Conservation (phyloP, 2,113 vertebrate species). For the Leucoraja erinaceus region DNA sequence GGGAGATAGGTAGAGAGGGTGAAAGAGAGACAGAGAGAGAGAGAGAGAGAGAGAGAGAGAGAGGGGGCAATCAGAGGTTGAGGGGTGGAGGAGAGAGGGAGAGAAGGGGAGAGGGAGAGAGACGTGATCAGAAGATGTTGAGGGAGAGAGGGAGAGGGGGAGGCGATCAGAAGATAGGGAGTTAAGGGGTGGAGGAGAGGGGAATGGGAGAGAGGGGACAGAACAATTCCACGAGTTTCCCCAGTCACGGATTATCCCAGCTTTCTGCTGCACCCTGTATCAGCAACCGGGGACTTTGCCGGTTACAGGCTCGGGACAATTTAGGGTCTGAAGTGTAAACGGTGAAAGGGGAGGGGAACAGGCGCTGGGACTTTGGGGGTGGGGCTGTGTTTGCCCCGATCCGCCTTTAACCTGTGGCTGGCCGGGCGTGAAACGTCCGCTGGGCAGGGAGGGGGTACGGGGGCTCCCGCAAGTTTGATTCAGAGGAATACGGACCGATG, state of each 20-base stretch:
- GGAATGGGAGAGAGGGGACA: too few relatives aligned
- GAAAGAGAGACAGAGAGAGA: too few relatives aligned
- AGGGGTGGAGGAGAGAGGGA: too few relatives aligned
- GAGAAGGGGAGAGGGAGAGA: too few relatives aligned
- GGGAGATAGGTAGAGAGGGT: not conserved
- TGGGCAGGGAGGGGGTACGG: not conserved
- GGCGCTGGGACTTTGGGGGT: too few relatives aligned
- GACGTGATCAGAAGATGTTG: too few relatives aligned
- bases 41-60: too few relatives aligned
- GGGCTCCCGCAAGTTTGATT: not conserved
- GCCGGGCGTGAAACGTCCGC: not conserved
- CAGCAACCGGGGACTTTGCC: not conserved
- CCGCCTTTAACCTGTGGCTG: not conserved
- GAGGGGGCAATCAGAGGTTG: too few relatives aligned
- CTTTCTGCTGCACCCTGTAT: not conserved
- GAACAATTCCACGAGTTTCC: too few relatives aligned
- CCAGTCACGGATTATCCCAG: too few relatives aligned
- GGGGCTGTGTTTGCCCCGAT: not conserved
- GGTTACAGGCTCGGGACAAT: not conserved
- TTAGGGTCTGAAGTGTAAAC: not conserved
- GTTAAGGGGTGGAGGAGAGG: too few relatives aligned
- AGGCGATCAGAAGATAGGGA: not conserved
- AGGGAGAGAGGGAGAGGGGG: not conserved
- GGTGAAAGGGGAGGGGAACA: too few relatives aligned
- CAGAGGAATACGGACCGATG: not conserved